Percentiles rank a stretch among this genome's conserved stretches.
phyloP scores from a whole-genome alignment of 2,888 invertebrate species.

The Cotesia congregata region DNA sequence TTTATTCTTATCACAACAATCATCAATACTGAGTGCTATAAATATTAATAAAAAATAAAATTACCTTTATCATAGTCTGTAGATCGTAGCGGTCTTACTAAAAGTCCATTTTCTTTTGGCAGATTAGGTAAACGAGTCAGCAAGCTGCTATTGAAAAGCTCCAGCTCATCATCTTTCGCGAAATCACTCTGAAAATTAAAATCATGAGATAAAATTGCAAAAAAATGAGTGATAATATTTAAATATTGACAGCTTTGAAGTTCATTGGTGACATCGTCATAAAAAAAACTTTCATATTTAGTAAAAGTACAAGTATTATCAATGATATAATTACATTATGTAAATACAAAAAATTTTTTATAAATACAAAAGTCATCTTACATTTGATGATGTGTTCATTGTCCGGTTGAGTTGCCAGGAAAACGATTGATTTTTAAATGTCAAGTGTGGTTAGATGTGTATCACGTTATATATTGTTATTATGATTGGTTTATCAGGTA shows the following conservation, averaged over 20 bases:
- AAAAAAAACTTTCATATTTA: neutral
- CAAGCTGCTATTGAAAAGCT: constrained; percentile 61
- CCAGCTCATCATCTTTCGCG: constrained; percentile 49
- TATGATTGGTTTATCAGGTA: neutral
- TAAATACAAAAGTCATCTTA: neutral
- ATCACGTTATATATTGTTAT: neutral
- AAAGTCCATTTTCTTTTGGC: constrained; percentile 72
- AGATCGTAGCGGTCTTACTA: constrained; percentile 83
- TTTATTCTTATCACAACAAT: neutral
- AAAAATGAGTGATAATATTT: neutral
- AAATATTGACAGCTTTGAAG: neutral
- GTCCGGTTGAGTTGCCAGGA: neutral
- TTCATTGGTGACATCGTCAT: neutral
- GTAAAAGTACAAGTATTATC: neutral
- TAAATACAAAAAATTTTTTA: neutral
- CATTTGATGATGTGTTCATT: neutral
- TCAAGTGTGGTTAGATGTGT: neutral
- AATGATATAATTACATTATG: neutral
- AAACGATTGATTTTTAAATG: neutral
- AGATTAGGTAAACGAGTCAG: constrained; percentile 59
- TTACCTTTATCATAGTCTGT: constrained; percentile 84
- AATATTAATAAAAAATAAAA: constrained; percentile 9
- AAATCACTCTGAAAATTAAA: neutral
- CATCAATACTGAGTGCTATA: neutral
- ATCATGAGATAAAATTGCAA: neutral